Percentiles rank a stretch among this genome's conserved stretches.
Conservation (phyloP, 2,888 invertebrate genomes). For the Coecobrya sp. region DNA sequence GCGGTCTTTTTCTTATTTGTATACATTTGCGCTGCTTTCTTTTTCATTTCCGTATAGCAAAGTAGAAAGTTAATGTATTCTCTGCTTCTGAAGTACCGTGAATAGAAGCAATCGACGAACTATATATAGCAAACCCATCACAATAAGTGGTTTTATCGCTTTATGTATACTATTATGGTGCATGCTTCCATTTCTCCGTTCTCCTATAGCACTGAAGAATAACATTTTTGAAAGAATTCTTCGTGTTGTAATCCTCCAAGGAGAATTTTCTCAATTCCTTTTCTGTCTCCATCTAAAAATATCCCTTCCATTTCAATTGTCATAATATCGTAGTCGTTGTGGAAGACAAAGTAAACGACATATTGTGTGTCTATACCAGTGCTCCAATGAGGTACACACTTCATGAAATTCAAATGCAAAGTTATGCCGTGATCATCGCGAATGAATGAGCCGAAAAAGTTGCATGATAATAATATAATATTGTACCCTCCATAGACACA, state of each 20-base stretch:
- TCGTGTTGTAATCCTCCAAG: slow-evolving; percentile 48
- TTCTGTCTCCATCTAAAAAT: slow-evolving; percentile 6
- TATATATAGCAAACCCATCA: not conserved
- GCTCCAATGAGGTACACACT: slow-evolving; percentile 18
- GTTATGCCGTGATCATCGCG: slow-evolving; percentile 20
- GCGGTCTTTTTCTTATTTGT: not conserved
- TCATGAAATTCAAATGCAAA: slow-evolving; percentile 77
- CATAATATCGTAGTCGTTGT: slow-evolving; percentile 4
- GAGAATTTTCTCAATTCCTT: slow-evolving; percentile 59
- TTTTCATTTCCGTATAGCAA: slow-evolving; percentile 6
- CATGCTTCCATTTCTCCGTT: not conserved
- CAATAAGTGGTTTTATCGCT: not conserved
- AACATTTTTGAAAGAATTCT: slow-evolving; percentile 32
- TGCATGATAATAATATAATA: not conserved
- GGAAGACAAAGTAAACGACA: not conserved
- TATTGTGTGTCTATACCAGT: not conserved
- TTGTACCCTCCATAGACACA: slow-evolving; percentile 5
- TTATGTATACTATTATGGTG: no score
- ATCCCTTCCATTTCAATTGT: slow-evolving; percentile 68
- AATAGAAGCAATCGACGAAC: slow-evolving; percentile 15
- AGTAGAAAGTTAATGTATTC: not conserved
- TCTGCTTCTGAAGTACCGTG: not conserved
- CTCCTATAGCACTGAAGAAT: not conserved
- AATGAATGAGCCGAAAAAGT: slow-evolving; percentile 11
- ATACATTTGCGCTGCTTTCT: not conserved